These are phyloP conservation scores for Trichopoda pennipes DNA, from an alignment of 2,888 invertebrate species.

Conservation along the genomic window DNA sequence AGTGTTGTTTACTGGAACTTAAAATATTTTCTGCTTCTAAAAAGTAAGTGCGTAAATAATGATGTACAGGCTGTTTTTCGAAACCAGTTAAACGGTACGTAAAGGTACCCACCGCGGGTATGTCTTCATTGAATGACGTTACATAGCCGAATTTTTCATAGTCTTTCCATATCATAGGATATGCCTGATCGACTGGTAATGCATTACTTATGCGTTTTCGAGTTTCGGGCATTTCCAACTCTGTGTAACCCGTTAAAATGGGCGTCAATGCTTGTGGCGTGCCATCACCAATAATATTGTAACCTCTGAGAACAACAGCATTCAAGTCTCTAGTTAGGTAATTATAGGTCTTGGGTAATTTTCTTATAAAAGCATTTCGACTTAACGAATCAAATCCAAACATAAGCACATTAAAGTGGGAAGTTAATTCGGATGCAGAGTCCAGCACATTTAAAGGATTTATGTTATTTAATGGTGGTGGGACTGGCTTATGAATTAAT, in stretches of 20 bases:
- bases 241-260: constrained; percentile 91
- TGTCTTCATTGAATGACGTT: constrained; percentile 93
- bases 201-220: constrained; percentile 86
- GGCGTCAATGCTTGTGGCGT: constrained; percentile 94
- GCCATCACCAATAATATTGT: constrained; percentile 93
- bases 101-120: constrained; percentile 91
- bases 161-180: constrained; percentile 93
- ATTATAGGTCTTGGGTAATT: constrained; percentile 88
- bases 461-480: constrained; percentile 47
- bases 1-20: constrained; percentile 83
- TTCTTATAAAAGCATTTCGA: constrained; percentile 89
- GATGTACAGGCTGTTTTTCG: constrained; percentile 90
- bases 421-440: constrained; percentile 50
- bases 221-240: constrained; percentile 93
- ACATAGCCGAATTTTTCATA: constrained; percentile 86
- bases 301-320: constrained; percentile 87
- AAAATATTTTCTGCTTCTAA: constrained; percentile 84
- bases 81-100: constrained; percentile 95
- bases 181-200: constrained; percentile 85
- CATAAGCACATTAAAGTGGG: constrained; percentile 87
- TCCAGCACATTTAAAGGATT: constrained; percentile 54
- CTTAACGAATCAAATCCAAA: constrained; percentile 95
- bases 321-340: constrained; percentile 85
- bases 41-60: constrained; percentile 92
- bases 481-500: constrained; percentile 60